These are phyloP conservation scores for Anguilla pacifica DNA, from an alignment of 2,797 vertebrate species.

Conservation along the genomic window DNA sequence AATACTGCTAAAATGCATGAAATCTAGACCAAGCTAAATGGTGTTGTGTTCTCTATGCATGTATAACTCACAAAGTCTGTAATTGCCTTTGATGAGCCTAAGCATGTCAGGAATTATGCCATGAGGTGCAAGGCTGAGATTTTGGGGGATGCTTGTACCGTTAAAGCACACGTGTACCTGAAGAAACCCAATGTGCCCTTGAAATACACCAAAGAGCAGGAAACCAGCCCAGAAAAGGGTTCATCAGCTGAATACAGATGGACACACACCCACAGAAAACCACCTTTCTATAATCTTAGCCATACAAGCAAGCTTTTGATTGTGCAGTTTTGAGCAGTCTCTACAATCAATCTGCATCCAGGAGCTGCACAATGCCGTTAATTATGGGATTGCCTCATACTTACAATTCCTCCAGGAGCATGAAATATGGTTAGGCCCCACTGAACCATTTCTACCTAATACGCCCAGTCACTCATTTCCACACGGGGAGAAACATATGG, in stretches of 20 bases:
- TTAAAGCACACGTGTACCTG: not conserved
- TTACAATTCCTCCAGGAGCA: not conserved
- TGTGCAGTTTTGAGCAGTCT: not conserved
- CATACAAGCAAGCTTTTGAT: not conserved
- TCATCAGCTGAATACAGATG: not conserved
- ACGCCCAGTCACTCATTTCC: not conserved
- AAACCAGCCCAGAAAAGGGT: not conserved
- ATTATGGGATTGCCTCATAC: not conserved
- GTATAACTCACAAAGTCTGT: not conserved
- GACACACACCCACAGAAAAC: not conserved
- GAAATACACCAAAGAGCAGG: not conserved
- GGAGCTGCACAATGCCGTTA: not conserved
- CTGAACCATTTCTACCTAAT: not conserved
- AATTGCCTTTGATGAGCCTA: not conserved
- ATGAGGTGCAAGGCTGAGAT: not conserved
- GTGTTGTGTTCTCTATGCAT: not conserved
- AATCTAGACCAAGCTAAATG: not conserved
- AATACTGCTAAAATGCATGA: too few species aligned
- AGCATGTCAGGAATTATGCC: not conserved
- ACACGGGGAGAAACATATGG: not conserved
- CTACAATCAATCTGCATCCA: too few species aligned
- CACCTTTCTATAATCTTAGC: not conserved
- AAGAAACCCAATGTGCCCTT: not conserved
- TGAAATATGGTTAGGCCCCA: not conserved
- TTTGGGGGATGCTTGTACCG: not conserved